Base-by-base conservation (phyloP, 1,140 invertebrate genomes). In the Drosophila melanogaster region DNA sequence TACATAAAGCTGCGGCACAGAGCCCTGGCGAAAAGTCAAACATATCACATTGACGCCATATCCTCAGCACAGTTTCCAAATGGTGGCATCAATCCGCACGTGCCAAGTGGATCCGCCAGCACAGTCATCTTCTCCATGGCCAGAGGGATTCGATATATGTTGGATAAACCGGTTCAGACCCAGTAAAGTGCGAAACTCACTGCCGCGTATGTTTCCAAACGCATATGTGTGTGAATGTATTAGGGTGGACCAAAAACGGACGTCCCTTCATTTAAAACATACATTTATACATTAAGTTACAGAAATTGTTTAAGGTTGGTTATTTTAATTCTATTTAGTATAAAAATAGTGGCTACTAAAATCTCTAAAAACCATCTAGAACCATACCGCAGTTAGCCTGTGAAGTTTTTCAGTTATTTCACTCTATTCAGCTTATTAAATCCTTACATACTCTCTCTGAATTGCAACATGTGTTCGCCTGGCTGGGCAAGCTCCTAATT, bases 11-110 rank as follows among this genome's bases (percentile, higher is more conserved):
- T 44, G 50, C 55, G 41, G 38, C 70, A 50, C 24, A 35, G 47
- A 69, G 44, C 47, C 51, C 38, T 11, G 37, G 38, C 60, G 10
- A 58, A 64, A 86, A 69, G 77, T 70, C 54, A 80, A 77, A 74
- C 66, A 70, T 80, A 60, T 76, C 71, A 76, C 53, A 66, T 66
- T 33, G 33, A 35, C 75, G 37, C 19, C 49, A 14, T 26, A n/a
- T 26, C 22, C 65, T 46, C 35, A 47, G 40, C 53, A 74, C 47
- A 57, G 62, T 60, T 83, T 64, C 53, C 64, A 15, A 54, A 57
- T 56, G 70, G 49, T 40, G 51, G 47, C 60, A 62, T 50, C 37
- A 43, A 46, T 40, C 47, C 22, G 77, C 56, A 84, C 80, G 80
- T 85, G 81, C 61, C 58, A 55, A 58, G 40, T 50, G 74, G 59